phyloP scores from a whole-genome alignment of 1,140 invertebrate genomes.

The Apolygus lucorum region DNA sequence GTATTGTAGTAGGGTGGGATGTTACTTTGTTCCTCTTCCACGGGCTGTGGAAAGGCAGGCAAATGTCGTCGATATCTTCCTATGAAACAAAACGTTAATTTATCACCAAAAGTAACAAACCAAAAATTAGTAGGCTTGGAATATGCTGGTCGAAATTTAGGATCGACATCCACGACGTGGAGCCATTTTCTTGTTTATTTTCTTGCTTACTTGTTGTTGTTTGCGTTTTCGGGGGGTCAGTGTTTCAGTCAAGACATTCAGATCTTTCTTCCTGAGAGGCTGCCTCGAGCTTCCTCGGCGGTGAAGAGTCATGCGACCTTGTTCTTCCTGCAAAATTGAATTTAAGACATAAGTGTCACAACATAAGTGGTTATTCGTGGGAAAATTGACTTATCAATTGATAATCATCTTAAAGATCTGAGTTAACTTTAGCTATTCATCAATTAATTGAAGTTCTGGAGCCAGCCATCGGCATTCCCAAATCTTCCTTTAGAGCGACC shows the following conservation, averaged over 20 bases:
- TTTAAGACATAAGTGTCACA: constrained; percentile 1
- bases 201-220: constrained; percentile 18
- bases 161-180: too few relatives aligned
- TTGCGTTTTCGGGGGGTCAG: constrained; percentile 26
- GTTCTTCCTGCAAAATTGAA: constrained; percentile 36
- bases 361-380: too few relatives aligned
- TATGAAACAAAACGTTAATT: too few relatives aligned
- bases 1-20: neutral
- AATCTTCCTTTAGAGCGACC: too few relatives aligned
- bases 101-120: too few relatives aligned
- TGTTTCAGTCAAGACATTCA: constrained; percentile 20
- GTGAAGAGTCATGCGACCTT: constrained; percentile 48
- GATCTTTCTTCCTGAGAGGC: constrained; percentile 46
- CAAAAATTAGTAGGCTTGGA: too few relatives aligned
- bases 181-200: too few relatives aligned
- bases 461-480: too few relatives aligned
- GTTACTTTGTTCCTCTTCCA: constrained; percentile 20
- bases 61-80: constrained; percentile 11
- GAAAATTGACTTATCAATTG: too few relatives aligned
- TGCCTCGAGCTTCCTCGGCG: constrained; percentile 51
- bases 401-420: too few relatives aligned
- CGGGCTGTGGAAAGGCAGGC: constrained; percentile 13
- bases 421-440: too few relatives aligned
- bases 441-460: neutral
- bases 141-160: too few relatives aligned